These are phyloP conservation scores for Hemicentrotus pulcherrimus DNA, from an alignment of 35 echinoderm and acorn worm genomes.

Conservation along the genomic window DNA sequence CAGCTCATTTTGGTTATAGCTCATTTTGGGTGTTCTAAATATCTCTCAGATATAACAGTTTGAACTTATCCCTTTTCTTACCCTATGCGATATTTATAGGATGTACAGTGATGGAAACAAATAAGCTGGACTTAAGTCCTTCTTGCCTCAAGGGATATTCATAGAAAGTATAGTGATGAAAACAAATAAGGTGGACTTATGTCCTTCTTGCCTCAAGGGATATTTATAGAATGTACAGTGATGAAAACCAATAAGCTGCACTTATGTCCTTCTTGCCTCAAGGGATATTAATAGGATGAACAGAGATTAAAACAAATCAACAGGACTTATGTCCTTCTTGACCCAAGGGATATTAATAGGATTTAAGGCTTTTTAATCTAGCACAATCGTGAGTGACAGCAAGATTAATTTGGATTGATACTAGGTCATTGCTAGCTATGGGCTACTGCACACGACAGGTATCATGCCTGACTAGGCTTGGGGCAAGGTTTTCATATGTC, in stretches of 20 bases:
- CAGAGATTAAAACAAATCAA: neutral
- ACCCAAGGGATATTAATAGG: neutral
- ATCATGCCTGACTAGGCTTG: neutral
- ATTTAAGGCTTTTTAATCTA: neutral
- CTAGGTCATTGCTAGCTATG: neutral
- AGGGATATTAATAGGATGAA: no score
- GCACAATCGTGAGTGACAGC: neutral
- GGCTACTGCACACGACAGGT: neutral
- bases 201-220: no score
- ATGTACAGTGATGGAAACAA: neutral
- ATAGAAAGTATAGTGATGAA: neutral
- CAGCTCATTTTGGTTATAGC: no score
- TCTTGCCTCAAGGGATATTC: no score
- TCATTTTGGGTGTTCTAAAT: no score
- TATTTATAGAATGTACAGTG: no score
- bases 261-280: neutral
- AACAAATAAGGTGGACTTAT: neutral
- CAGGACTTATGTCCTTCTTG: neutral
- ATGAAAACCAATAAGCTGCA: neutral
- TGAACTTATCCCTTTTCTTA: no score
- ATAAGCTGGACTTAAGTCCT: neutral
- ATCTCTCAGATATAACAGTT: neutral
- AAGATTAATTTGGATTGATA: neutral
- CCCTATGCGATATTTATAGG: no score
- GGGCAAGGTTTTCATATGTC: neutral